Base-by-base conservation (phyloP, 2,797 vertebrate genomes). In the Bryconaethiops microstoma region DNA sequence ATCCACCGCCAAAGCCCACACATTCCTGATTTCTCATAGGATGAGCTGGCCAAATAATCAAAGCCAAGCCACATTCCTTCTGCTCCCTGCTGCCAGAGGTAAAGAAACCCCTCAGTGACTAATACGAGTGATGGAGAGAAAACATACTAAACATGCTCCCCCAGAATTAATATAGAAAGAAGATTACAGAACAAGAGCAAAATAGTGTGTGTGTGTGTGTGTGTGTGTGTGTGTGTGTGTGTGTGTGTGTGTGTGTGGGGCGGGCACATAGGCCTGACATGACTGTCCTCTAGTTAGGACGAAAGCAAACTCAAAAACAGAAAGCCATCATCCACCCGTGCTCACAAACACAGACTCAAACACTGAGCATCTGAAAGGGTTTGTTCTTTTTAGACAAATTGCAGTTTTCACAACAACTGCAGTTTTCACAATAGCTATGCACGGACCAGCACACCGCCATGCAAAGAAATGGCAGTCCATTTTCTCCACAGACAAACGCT, bases 11-110 rank as follows among this genome's bases (percentile, higher is more conserved):
- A 76, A 80, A 75, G 50, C 65, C 35, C 45, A 21, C n/a, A 67
- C 42, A 63, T 80, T 76, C 80, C 70, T 65, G 65, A 82, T 80
- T 75, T 82, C 74, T 77, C 64, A 71, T 17, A 67, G 25, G 29
- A 65, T 40, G 17, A 52, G 48, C 25, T 74, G 40, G 64, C 42
- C 73, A 74, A 75, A 54, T 62, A 54, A 57, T 69, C 50, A 17
- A 17, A 23, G 75, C 29, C 65, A 80, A 69, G 40, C 35, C 10
- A 59, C 7, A 19, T 70, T 52, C 54, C 2, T 10, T 29, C 52
- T 72, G 42, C 69, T 55, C 75, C 16, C 55, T 70, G 77, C 48
- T 48, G 62, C 52, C 76, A 67, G 70, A 59, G 65, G 17, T 55
- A 35, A 68, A 67, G 29, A 75, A 54, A 69, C 2, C 50, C 29